A percentile compares a stretch with the other conserved stretches of the same genome.
These are phyloP conservation scores for Stegodyphus dumicola DNA, from an alignment of 1,140 invertebrate genomes.

Conservation along the genomic window DNA sequence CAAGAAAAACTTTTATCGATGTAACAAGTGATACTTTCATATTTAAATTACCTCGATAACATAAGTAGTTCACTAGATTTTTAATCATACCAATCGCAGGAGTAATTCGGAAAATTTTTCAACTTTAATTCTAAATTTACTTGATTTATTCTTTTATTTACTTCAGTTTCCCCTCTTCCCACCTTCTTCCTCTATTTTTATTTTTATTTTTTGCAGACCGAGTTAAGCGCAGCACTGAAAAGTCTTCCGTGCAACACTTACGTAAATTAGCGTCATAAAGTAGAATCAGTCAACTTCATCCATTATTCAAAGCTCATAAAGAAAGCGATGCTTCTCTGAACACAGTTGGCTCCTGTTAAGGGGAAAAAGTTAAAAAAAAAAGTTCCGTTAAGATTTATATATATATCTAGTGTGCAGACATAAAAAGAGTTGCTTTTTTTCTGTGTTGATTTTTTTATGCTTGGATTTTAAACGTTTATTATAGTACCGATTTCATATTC, in stretches of 20 bases:
- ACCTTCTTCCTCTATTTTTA: too few species aligned
- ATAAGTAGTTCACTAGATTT: too few species aligned
- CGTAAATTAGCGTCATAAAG: slow-evolving; percentile 38
- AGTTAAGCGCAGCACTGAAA: slow-evolving; percentile 2
- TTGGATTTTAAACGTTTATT: background rate
- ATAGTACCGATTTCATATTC: background rate
- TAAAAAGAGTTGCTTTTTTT: slow-evolving; percentile 2
- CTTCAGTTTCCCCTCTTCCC: too few species aligned
- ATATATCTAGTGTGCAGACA: background rate
- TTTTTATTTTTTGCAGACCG: too few species aligned
- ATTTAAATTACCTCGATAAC: too few species aligned
- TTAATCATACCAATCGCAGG: too few species aligned
- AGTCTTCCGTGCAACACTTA: slow-evolving; percentile 39
- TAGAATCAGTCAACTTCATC: slow-evolving; percentile 44
- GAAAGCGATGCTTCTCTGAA: slow-evolving; percentile 40
- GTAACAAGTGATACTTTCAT: too few species aligned
- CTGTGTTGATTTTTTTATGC: background rate
- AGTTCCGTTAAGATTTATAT: slow-evolving; percentile 12
- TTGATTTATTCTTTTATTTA: too few species aligned
- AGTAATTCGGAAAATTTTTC: too few species aligned
- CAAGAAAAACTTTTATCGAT: too few species aligned
- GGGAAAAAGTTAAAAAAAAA: background rate
- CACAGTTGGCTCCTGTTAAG: background rate
- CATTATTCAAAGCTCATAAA: slow-evolving; percentile 56
- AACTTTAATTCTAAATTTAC: too few species aligned